Base-by-base conservation (phyloP, 1,140 invertebrate species). In the Zaprionus vittiger region DNA sequence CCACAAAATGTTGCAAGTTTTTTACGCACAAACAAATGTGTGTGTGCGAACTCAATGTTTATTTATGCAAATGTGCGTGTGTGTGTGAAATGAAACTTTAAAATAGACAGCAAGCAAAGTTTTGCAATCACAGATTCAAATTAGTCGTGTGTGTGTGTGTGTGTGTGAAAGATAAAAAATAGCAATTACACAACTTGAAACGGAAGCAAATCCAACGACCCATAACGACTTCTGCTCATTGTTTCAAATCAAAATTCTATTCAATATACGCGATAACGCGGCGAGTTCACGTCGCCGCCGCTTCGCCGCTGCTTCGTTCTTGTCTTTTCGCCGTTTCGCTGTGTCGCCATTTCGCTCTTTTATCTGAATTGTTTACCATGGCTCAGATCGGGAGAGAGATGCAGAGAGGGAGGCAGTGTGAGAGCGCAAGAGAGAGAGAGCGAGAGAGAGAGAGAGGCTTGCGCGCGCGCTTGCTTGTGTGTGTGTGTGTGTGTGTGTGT, bases 51-150 rank as follows among this genome's bases (percentile, higher is more conserved):
- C 47, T 52, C 47, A 52, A 28, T 64, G 28, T 64, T 49, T 64
- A 54, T 64, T 52, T 64, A 52, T 49, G 38, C 37, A 68, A 24
- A 52, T 59, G 1, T 74, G 31, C 54, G 20, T 17, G 60, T 38
- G 55, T 47, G 47, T 52, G 47, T 22, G 9, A 55, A 64, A 52
- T 20, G 60, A 26, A 47, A 54, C 34, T 52, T 84, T 64, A 81
- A 85, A 84, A 85, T 84, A 85, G 82, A 84, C 80, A 41, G 65
- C 69, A 81, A 60, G 64, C 55, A 74, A 77, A 66, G 77, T 83
- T 83, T 83, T 74, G 67, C 81, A 83, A 83, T 80, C 47, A 63
- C 9, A 67, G 67, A 72, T 63, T 71, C 54, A 34, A 47, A 66
- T 68, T 44, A 22, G n/a, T 15, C 57, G 20, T 62, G 31, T 44